Base-by-base conservation (phyloP, 30 jellyfish, hydroid and myxozoan species). In the Turritopsis dohrnii region DNA sequence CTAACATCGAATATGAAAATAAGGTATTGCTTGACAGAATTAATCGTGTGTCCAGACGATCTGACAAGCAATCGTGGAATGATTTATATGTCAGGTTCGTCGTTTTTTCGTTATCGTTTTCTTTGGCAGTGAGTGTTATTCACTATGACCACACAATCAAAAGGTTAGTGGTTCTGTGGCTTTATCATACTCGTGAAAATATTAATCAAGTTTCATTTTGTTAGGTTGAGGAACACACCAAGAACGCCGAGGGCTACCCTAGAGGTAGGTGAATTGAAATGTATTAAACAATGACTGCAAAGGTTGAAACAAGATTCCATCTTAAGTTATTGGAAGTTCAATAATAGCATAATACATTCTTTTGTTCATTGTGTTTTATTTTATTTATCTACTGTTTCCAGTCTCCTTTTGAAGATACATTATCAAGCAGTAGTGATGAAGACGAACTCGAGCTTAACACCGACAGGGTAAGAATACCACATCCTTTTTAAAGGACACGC, bases 1-100 rank as follows among this genome's bases (percentile, higher is more conserved):
- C 65, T 19, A 65, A 54, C 0, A 80, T 80, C 53, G 87, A 80
- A 53, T 41, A 53, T 80, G 80, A 80, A 65, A 80, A 80, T 69
- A 16, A 21, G 17, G 19, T n/a, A 27, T 69, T 69, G 19, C 77
- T 23, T 21, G 77, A 69, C 28, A 69, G 30, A 69, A 69, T 69
- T 27, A 27, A 69, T 69, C 77, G 77, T 19, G 30, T 69, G 4
- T 16, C 28, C 9, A 69, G 19, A n/a, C 28, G 77, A 27, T 7
- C 28, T 17, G 30, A 69, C 17, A 69, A 69, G 30, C 31, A 69
- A 69, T n/a, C 77, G 8, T 19, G 22, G 77, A 69, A 69, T 69
- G 77, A 69, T 0, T n/a, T 0, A n/a, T 69, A 69, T 41, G 13
- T 41, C 13, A 41, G 60, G 60, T 41, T 41, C 60, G 60, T 3